Percentiles rank a stretch among this genome's conserved stretches.
phyloP scores from a whole-genome alignment of 2,888 invertebrate genomes.

The Agriotes lineatus region DNA sequence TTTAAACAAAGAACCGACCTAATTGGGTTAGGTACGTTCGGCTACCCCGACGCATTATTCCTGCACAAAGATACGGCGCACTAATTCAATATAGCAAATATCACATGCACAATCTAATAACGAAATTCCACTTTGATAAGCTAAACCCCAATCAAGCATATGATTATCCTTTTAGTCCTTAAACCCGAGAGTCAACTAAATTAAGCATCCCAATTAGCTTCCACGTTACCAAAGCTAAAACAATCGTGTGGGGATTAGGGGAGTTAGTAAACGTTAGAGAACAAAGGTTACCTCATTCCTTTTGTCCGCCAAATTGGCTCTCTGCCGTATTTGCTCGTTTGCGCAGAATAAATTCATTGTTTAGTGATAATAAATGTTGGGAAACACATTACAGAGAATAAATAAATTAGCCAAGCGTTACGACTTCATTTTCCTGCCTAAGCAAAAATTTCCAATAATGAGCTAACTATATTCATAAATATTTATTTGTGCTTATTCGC shows the following conservation, averaged over 20 bases:
- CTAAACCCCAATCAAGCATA: conserved; percentile 51
- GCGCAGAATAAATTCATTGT: conserved; percentile 38
- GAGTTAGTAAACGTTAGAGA: conserved; percentile 50
- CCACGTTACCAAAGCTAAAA: conserved; percentile 49
- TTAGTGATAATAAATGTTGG: conserved; percentile 33
- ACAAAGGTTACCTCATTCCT: conserved; percentile 50
- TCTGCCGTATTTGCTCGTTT: conserved; percentile 39
- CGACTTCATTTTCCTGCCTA: conserved; percentile 6
- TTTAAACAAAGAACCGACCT: conserved; percentile 6
- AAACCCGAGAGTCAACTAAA: conserved; percentile 50
- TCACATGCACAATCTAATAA: conserved; percentile 50
- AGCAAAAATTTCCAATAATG: no score
- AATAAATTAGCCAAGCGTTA: conserved; percentile 23
- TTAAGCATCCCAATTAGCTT: conserved; percentile 53
- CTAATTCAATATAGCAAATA: conserved; percentile 36
- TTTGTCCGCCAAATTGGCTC: conserved; percentile 44
- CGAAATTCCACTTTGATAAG: conserved; percentile 51
- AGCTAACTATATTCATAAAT: no score
- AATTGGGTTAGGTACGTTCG: background rate
- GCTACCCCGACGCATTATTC: conserved; percentile 9
- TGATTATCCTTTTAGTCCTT: conserved; percentile 53
- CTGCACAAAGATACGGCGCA: conserved; percentile 2
- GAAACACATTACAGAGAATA: conserved; percentile 12
- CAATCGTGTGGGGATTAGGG: conserved; percentile 49
- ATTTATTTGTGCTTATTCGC: no score